Base-by-base conservation (phyloP, 2,888 invertebrate species). In the Acleris emargana region DNA sequence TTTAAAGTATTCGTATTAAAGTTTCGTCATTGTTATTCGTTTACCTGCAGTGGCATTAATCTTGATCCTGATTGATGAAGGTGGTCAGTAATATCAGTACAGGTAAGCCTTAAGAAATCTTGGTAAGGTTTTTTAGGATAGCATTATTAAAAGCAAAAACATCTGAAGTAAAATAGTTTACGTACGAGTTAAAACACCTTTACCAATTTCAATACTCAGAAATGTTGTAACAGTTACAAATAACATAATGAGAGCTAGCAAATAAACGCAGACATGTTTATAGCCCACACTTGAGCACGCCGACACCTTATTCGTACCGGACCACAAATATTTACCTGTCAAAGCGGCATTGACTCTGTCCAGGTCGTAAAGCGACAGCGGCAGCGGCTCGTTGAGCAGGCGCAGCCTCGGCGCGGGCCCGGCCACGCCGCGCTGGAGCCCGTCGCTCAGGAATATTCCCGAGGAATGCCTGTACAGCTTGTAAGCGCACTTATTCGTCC, bases 261-360 rank as follows among this genome's bases (percentile, higher is more conserved):
- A 66, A 66, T 52, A 66, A 60, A 52, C 51, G 53, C 50, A 47
- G 61, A 66, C 51, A 38, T 54, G 60, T 66, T 64, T 66, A 66
- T 66, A 60, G 64, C 60, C 38, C 51, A 43, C 53, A 49, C 55
- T 66, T 50, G 51, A 55, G 84, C 80, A 77, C 68, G 76, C 81
- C 82, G 81, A 81, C 84, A 83, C 79, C 64, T 67, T 63, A 66
- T 66, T 66, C 64, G 64, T 66, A 60, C 64, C 60, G 76, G 79
- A 83, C 74, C 78, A 83, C 82, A 85, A 89, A 90, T 80, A 88
- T 90, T 91, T 91, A 92, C 92, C 91, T 90, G 89, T 90, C 81
- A 92, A 86, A 72, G 92, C 91, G 73, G 91, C 91, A 83, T 90
- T 91, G 74, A 92, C 90, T 89, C 91, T 88, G 79, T 91, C 91